Base-by-base conservation (phyloP, 1,140 invertebrate species). In the Macrobrachium nipponense region DNA sequence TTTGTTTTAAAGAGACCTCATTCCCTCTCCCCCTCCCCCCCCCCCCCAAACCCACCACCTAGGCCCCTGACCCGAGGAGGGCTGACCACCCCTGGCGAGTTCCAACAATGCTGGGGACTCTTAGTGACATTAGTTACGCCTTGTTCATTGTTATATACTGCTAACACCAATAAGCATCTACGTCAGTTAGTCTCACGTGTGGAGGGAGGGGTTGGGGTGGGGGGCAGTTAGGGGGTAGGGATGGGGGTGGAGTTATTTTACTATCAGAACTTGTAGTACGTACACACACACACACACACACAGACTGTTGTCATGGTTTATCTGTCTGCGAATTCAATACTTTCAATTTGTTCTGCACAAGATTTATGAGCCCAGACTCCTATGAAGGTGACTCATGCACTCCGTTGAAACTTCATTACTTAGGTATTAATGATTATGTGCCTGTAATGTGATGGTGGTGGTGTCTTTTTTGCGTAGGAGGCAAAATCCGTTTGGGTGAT, bases 291-390 rank as follows among this genome's bases (percentile, higher is more conserved):
- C 43, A 79, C 43, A 17, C 76, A 59, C 76, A 79, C 58, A 80
- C 61, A 80, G 20, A 66, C 77, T 43, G 60, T 79, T 36, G 59
- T 61, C 77, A 79, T 51, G 23, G 44, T 58, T 58, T 76, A 51
- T 75, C 36, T 76, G 44, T 51, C 17, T 76, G 36, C 36, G 17
- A 76, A 76, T 76, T 76, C 27, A 27, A 72, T 70, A 81, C 27
- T 81, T 81, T 5, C 59, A 70, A 81, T 81, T 81, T 81, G 80
- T 81, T 72, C 79, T 59, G 44, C n/a, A 51, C 23, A 59, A 81
- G 66, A 81, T 81, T 81, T 81, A 81, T 58, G 80, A 68, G 51
- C 58, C 43, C 43, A 14, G 59, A 72, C 11, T 68, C 72, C 23
- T 81, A 70, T 27, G 66, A 80, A 64, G 51, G 80, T 81, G 58